These are phyloP conservation scores for Adelphocoris suturalis DNA, from an alignment of 2,888 invertebrate genomes.

Conservation along the genomic window DNA sequence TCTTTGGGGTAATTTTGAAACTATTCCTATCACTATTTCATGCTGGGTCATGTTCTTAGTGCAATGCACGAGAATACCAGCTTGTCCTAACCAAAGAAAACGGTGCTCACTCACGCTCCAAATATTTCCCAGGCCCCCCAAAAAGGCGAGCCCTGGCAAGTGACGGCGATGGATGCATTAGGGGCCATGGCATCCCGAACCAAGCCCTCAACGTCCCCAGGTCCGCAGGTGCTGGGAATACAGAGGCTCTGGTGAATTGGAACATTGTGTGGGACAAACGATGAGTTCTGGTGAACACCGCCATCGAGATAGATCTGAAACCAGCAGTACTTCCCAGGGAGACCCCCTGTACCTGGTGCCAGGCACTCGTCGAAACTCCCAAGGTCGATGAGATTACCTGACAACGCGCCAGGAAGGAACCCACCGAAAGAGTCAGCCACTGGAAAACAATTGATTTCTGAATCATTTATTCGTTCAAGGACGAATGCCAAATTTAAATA, in stretches of 20 bases:
- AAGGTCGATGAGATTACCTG: slow-evolving; percentile 51
- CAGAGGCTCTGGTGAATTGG: slow-evolving; percentile 38
- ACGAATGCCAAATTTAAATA: no score
- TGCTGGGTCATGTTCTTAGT: no score
- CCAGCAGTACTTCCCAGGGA: slow-evolving; percentile 15
- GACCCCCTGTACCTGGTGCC: neutral
- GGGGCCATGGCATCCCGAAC: neutral
- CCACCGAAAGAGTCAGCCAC: slow-evolving; percentile 58
- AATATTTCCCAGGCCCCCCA: slow-evolving; percentile 46
- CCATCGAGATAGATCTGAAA: slow-evolving; percentile 2
- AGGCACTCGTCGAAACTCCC: slow-evolving; percentile 55
- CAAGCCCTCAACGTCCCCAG: neutral
- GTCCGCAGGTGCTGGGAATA: slow-evolving; percentile 14
- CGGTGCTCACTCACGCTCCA: slow-evolving; percentile 5
- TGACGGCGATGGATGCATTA: neutral
- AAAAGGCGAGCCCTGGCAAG: neutral
- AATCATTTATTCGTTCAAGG: no score
- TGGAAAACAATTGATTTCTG: neutral
- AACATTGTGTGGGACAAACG: slow-evolving; percentile 58
- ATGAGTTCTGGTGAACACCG: slow-evolving; percentile 7
- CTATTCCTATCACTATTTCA: no score
- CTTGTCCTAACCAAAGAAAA: no score
- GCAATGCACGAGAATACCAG: no score
- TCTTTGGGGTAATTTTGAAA: no score
- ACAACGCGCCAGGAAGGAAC: slow-evolving; percentile 15